Base-by-base conservation (phyloP, 1,140 invertebrate species). In the Danaus melanippus region DNA sequence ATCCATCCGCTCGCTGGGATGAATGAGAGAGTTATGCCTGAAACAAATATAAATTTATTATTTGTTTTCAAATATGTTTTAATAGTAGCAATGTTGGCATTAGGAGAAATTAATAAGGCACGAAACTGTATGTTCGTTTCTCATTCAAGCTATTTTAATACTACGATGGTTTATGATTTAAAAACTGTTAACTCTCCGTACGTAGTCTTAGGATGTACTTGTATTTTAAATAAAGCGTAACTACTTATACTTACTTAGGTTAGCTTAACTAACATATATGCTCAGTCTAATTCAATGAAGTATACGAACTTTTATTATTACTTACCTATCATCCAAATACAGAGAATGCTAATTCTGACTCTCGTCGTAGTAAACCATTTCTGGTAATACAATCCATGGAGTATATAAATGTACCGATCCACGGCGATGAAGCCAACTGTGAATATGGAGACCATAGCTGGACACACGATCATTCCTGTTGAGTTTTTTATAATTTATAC, bases 331-430 rank as follows among this genome's bases (percentile, higher is more conserved):
- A 89, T 65, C 89, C 90, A 90, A 21, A 89, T 86, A 12, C 80
- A 61, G 2, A 81, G 21, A 17, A 90, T 89, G 32, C 87, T 76
- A 12, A 86, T 74, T 48, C 88, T 76, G 3, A 89, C 88, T 69
- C 87, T 79, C 1, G 70, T 84, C 0, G 88, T 87, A 60, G 83
- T 88, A 32, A 90, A 83, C 86, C 87, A 89, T 53, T 81, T 78
- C 56, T 88, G 80, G 58, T 91, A 90, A 59, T 90, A 87, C 1
- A 90, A 61, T 5, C 89, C 89, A 57, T 90, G 87, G 3, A 89
- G 61, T 32, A 91, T 91, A 61, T 89, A 91, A 45, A 90, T 79
- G 60, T 88, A 91, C 40, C 90, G 71, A 60, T 91, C 90, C 2
- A 90, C 70, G 39, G 87, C 89, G 51, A 91, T 89, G n/a, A 90